These are phyloP conservation scores for Pluvialis apricaria DNA, from an alignment of 2,113 vertebrate genomes.

Conservation along the genomic window DNA sequence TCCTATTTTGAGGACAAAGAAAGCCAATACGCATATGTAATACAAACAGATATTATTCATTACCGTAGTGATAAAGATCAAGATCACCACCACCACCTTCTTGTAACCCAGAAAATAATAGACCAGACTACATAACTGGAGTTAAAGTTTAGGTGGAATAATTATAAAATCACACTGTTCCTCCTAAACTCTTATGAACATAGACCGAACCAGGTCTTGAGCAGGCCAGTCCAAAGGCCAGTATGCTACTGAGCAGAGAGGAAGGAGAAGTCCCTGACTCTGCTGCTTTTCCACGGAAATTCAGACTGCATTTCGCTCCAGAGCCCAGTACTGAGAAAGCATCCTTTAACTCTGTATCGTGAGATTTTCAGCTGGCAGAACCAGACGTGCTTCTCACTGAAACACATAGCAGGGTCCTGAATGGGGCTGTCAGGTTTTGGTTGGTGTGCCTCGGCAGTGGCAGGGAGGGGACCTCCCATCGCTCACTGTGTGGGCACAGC, in stretches of 20 bases:
- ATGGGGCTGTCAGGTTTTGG: rapidly evolving
- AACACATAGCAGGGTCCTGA: neutral
- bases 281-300: neutral
- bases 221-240: neutral
- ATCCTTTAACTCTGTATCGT: neutral
- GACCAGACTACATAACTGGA: neutral
- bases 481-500: neutral
- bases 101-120: neutral
- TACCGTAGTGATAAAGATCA: neutral
- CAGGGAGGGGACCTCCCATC: neutral
- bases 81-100: neutral
- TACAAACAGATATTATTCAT: neutral
- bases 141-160: neutral
- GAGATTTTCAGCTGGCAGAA: neutral
- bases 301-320: neutral
- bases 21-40: neutral
- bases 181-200: neutral
- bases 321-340: neutral
- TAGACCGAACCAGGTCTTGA: neutral
- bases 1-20: neutral
- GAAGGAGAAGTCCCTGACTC: neutral
- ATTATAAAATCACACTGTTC: neutral
- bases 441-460: rapidly evolving
- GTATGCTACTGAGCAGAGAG: neutral
- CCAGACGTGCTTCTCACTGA: neutral